Conservation (phyloP, 2,797 vertebrate genomes). For the Acanthis flammea region DNA sequence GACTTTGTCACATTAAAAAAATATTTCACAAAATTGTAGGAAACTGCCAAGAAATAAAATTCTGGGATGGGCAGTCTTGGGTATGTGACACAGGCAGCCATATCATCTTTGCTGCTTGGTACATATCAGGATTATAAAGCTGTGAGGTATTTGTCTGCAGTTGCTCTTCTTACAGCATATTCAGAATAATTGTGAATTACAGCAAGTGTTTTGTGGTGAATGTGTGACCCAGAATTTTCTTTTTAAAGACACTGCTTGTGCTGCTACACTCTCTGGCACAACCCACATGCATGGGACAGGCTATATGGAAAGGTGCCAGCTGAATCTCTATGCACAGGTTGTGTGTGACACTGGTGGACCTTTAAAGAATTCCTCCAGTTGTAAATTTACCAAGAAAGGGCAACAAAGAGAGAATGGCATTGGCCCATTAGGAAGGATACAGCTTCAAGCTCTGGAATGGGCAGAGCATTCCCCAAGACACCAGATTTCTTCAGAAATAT, state of each 20-base stretch:
- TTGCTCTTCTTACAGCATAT: not conserved
- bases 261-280: not conserved
- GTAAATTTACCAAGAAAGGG: not conserved
- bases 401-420: not conserved
- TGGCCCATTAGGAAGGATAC: not conserved
- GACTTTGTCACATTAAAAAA: constrained; percentile 73
- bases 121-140: not conserved
- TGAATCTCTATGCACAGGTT: not conserved
- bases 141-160: not conserved
- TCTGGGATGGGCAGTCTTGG: constrained; percentile 11
- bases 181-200: constrained; percentile 4
- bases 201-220: not conserved
- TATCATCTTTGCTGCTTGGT: not conserved
- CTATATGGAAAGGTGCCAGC: not conserved
- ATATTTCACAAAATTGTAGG: constrained; percentile 63
- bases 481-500: not conserved
- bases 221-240: not conserved
- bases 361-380: not conserved
- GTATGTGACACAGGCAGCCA: not conserved
- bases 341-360: not conserved
- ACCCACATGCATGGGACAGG: accelerated
- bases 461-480: not conserved
- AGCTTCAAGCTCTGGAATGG: not conserved
- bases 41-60: constrained; percentile 70
- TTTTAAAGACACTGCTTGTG: not conserved